These are phyloP conservation scores for Sebastes nivosus DNA, from an alignment of 2,797 vertebrate genomes.

Conservation along the genomic window DNA sequence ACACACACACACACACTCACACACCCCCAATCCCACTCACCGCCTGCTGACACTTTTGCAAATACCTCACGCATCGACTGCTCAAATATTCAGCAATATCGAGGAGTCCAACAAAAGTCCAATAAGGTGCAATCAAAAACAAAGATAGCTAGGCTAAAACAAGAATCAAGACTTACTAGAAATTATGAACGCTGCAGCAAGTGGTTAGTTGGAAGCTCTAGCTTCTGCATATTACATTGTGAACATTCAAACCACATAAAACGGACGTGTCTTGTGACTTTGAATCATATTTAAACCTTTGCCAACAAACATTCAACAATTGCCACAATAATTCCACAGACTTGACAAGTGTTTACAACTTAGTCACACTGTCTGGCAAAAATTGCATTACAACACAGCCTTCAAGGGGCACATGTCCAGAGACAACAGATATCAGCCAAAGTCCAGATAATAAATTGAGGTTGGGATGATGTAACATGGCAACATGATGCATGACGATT, in stretches of 20 bases:
- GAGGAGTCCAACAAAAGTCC: background rate
- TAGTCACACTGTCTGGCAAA: background rate
- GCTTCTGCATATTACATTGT: background rate
- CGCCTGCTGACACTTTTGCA: constrained; percentile 1
- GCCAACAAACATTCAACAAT: background rate
- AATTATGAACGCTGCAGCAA: background rate
- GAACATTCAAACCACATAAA: background rate
- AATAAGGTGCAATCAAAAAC: background rate
- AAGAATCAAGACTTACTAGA: background rate
- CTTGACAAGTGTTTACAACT: background rate
- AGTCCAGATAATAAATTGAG: constrained; percentile 1
- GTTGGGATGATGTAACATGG: background rate
- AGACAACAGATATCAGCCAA: background rate
- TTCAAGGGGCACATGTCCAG: background rate
- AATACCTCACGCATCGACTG: constrained; percentile 1
- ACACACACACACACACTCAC: background rate
- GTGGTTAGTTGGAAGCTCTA: background rate
- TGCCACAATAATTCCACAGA: background rate
- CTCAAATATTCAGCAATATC: constrained; percentile 2
- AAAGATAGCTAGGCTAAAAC: background rate
- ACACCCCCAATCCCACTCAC: background rate
- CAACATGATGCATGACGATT: background rate
- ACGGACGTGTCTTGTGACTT: background rate
- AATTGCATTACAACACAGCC: background rate
- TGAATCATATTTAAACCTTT: background rate